Base-by-base conservation (phyloP, 2,113 vertebrate species). In the Melanostigma gelatinosum region DNA sequence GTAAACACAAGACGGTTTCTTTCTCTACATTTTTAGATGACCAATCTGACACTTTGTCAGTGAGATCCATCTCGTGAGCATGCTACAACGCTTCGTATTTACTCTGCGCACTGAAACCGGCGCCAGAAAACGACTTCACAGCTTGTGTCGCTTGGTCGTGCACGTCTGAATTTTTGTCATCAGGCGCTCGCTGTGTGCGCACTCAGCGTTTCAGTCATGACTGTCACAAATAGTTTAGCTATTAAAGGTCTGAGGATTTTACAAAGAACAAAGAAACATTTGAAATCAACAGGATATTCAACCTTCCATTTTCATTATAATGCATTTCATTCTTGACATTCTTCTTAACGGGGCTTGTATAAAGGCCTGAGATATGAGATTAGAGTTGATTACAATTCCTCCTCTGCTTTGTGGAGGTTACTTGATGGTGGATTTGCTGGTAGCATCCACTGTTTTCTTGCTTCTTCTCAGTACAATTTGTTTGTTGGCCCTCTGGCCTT, bases 41-140 rank as follows among this genome's bases (percentile, higher is more conserved):
- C 32, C 40, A 57, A 42, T 72, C 60, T 79, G 65, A 74, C 44
- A 40, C 29, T 42, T 77, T 78, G 20, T 75, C n/a, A 27, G n/a
- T 55, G 54, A 24, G 54, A 18, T 55, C 54, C 2, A 52, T 52
- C 50, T 52, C 16, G 72, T 62, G 60, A 62, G 55, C 34, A 58
- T 32, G 24, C 76, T 55, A 0, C 20, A 50, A 20, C 22, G 48
- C 18, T 8, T 22, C 8, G 15, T 50, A 3, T 20, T 3, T 50
- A 22, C 20, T 50, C 48, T 15, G 46, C 16, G 7, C 18, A 22
- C 18, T 50, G 50, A 22, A 52, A 9, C 50, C 50, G 50, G 50
- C 20, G 20, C 20, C 50, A 52, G 50, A 52, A 52, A 52, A 22
- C 22, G 8, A 52, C 50, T 22, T 52, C 50, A 9, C 50, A 52